Conservation (phyloP, 2,797 vertebrate species). For the Microctenopoma steveboyesi region DNA sequence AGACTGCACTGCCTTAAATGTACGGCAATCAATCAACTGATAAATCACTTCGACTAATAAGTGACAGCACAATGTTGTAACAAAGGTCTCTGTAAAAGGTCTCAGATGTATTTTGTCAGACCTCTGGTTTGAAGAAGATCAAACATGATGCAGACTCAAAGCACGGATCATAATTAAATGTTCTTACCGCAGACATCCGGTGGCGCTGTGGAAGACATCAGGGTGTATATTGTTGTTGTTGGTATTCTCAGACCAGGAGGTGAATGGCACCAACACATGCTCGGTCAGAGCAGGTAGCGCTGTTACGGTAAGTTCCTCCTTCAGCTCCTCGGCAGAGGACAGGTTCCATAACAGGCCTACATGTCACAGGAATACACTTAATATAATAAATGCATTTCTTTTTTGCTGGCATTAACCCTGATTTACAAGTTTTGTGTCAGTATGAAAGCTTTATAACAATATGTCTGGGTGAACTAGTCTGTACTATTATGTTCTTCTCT, state of each 20-base stretch:
- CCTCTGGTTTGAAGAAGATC: background rate
- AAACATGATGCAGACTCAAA: background rate
- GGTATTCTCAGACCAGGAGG: constrained; percentile 79
- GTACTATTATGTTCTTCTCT: background rate
- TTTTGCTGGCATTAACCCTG: background rate
- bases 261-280: constrained; percentile 89
- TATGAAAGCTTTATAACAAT: too few relatives aligned
- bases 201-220: constrained; percentile 90
- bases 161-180: background rate
- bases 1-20: too few relatives aligned
- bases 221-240: constrained; percentile 83
- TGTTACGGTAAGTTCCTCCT: constrained; percentile 83
- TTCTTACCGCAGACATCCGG: constrained; percentile 90
- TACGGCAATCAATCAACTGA: too few relatives aligned
- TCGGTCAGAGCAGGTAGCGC: constrained; percentile 88
- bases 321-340: constrained; percentile 89
- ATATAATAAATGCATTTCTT: too few relatives aligned
- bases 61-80: too few relatives aligned
- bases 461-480: too few relatives aligned
- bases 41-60: background rate
- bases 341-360: constrained; percentile 96
- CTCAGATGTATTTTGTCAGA: too few relatives aligned
- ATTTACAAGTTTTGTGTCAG: background rate
- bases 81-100: too few relatives aligned
- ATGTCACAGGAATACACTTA: background rate